These are phyloP conservation scores for Machimus atricapillus DNA, from an alignment of 2,888 invertebrate species.

Conservation along the genomic window DNA sequence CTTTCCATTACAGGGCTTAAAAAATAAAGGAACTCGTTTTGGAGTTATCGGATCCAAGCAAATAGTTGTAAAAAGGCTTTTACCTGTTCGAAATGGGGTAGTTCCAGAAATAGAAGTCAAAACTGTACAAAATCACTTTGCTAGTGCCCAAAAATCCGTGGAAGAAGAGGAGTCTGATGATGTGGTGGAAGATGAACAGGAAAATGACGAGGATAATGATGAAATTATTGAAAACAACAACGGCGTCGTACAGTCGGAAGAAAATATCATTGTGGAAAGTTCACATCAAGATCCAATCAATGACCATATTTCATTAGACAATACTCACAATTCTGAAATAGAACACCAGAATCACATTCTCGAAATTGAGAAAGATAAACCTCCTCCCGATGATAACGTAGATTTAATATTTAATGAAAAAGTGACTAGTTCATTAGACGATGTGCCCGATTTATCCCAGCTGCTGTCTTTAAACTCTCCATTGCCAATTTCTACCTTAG, in stretches of 20 bases:
- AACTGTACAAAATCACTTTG: conserved; percentile 53
- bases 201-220: conserved; percentile 58
- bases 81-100: conserved; percentile 69
- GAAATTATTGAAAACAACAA: conserved; percentile 54
- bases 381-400: not conserved
- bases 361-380: not conserved
- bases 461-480: conserved; percentile 47
- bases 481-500: conserved; percentile 37
- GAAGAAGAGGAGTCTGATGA: conserved; percentile 45
- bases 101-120: conserved; percentile 54
- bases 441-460: conserved; percentile 45
- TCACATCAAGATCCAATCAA: not conserved
- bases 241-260: not conserved
- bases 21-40: conserved; percentile 35
- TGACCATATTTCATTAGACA: not conserved
- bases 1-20: not conserved
- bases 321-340: not conserved
- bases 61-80: conserved; percentile 77
- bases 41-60: conserved; percentile 58
- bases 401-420: conserved; percentile 7
- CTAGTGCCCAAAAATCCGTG: conserved; percentile 46
- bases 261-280: not conserved
- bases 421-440: not conserved
- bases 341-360: not conserved
- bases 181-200: conserved; percentile 39